A percentile compares a stretch with the other conserved stretches of the same genome.
Conservation (phyloP, 1,140 invertebrate genomes). For the Drosophila athabasca region DNA sequence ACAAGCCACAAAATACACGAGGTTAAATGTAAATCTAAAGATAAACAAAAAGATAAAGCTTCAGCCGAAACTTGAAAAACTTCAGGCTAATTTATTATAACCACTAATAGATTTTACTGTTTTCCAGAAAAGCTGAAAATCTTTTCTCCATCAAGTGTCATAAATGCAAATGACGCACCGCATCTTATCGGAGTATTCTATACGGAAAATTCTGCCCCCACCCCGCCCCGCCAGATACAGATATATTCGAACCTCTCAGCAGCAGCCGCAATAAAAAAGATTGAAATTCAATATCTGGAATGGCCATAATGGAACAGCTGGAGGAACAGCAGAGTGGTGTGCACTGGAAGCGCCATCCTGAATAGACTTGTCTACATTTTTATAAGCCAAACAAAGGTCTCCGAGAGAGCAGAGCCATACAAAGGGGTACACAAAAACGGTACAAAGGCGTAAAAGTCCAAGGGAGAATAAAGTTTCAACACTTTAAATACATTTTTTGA, state of each 20-base stretch:
- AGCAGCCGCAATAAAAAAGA: slow-evolving; percentile 43
- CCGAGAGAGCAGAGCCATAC: slow-evolving; percentile 8
- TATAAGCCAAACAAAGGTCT: slow-evolving; percentile 37
- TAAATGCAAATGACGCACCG: slow-evolving; percentile 37
- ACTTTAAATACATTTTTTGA: slow-evolving; percentile 62
- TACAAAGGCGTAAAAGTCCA: slow-evolving; percentile 53
- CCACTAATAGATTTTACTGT: slow-evolving; percentile 29
- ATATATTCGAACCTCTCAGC: slow-evolving; percentile 31
- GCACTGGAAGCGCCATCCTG: slow-evolving; percentile 21
- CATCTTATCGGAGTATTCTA: slow-evolving; percentile 21
- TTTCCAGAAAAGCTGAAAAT: neutral
- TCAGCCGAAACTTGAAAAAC: slow-evolving; percentile 10
- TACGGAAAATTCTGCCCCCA: slow-evolving; percentile 15
- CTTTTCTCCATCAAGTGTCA: slow-evolving; percentile 11
- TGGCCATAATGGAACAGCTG: slow-evolving; percentile 25
- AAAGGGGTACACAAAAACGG: slow-evolving; percentile 37
- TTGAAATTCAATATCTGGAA: slow-evolving; percentile 62
- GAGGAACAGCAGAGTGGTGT: slow-evolving; percentile 9
- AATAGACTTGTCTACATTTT: slow-evolving; percentile 72
- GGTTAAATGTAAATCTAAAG: slow-evolving; percentile 33
- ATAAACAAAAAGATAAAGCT: slow-evolving; percentile 5
- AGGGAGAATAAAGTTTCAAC: slow-evolving; percentile 71
- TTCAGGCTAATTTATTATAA: slow-evolving; percentile 14
- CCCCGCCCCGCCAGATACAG: neutral
- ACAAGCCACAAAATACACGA: slow-evolving; percentile 31